Evolutionary conservation across 1,140 invertebrate species (phyloP).

Genomic region (Diorhabda carinulata): DNA sequence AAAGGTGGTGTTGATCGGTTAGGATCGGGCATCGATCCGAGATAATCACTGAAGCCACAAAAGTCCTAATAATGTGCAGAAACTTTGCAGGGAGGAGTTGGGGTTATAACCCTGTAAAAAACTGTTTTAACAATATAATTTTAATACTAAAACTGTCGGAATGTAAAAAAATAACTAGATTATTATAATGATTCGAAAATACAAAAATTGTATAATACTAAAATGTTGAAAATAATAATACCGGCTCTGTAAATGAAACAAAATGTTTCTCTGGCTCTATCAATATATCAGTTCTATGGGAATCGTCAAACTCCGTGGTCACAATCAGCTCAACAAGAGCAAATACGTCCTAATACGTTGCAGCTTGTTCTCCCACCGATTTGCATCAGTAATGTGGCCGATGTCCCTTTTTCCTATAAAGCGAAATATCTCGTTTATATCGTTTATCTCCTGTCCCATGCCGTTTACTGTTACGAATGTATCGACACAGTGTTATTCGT

Average conservation of each 20-base stretch:
- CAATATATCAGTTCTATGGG: neutral
- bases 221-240: neutral
- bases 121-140: too few relatives aligned
- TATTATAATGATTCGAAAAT: too few relatives aligned
- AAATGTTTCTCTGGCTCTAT: constrained; percentile 1
- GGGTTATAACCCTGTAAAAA: too few relatives aligned
- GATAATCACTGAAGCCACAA: too few relatives aligned
- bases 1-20: too few relatives aligned
- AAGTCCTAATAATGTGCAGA: too few relatives aligned
- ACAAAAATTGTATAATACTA: too few relatives aligned
- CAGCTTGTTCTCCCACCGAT: constrained; percentile 32
- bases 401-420: constrained; percentile 36
- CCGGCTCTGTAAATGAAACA: neutral
- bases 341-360: constrained; percentile 26
- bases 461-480: constrained; percentile 24
- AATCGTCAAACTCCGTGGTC: neutral
- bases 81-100: too few relatives aligned
- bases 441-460: constrained; percentile 17
- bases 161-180: too few relatives aligned
- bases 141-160: too few relatives aligned
- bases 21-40: too few relatives aligned
- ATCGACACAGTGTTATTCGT: constrained; percentile 21
- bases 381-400: constrained; percentile 38
- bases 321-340: constrained; percentile 36
- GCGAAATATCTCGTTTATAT: constrained; percentile 32